phyloP scores from a whole-genome alignment of 2,888 invertebrate species.

The Tenthredo amoena region DNA sequence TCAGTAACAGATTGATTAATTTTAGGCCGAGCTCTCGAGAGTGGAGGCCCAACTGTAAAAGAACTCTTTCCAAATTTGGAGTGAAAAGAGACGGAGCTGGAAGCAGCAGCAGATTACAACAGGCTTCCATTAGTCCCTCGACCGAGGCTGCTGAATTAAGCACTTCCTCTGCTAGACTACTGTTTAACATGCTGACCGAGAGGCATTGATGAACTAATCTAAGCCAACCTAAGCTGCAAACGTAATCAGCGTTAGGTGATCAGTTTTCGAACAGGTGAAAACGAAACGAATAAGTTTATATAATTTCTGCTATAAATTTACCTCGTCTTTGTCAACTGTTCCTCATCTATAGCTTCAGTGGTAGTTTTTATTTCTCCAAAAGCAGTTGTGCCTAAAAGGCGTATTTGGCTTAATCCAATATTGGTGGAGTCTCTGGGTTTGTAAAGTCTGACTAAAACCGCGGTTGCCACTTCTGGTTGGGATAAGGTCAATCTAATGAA shows the following conservation, averaged over 20 bases:
- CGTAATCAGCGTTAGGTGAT: background rate
- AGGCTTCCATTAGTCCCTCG: conserved; percentile 84
- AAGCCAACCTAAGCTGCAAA: conserved; percentile 89
- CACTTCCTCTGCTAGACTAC: conserved; percentile 77
- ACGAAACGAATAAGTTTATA: background rate
- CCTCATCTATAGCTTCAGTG: conserved; percentile 79
- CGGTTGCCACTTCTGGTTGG: conserved; percentile 91
- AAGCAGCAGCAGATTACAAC: conserved; percentile 86
- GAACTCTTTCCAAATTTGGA: conserved; percentile 84
- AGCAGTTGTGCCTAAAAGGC: conserved; percentile 91
- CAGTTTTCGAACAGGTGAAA: background rate
- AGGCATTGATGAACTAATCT: conserved; percentile 90
- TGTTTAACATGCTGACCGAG: conserved; percentile 76
- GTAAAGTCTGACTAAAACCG: conserved; percentile 88
- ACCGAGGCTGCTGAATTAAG: conserved; percentile 84
- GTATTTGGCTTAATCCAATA: conserved; percentile 93
- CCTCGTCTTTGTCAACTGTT: conserved; percentile 80
- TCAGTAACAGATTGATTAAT: conserved; percentile 81
- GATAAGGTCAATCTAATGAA: conserved; percentile 91
- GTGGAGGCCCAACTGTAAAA: conserved; percentile 85
- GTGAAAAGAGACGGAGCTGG: conserved; percentile 83
- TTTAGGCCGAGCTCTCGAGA: conserved; percentile 82
- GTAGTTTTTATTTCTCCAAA: conserved; percentile 81
- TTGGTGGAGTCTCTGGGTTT: conserved; percentile 94
- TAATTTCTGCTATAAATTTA: conserved; percentile 59